Base-by-base conservation (phyloP, 1,140 invertebrate genomes). In the Zaprionus gabonicus region DNA sequence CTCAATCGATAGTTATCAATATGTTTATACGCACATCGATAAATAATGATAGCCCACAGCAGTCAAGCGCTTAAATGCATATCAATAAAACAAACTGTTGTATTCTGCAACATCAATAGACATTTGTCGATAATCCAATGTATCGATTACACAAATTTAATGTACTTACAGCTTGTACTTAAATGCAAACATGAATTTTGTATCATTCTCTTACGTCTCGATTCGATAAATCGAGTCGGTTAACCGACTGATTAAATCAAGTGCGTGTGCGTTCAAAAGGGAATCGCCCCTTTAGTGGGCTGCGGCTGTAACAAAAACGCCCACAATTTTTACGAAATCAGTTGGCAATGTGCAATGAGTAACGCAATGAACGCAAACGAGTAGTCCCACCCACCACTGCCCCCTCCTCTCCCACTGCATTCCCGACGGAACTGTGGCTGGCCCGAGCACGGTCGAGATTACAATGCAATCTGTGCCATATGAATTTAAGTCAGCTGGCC, bases 391-490 rank as follows among this genome's bases (percentile, higher is more conserved):
- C 41, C 41, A 1, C n/a, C 41, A n/a, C 6, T n/a, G 2, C n/a
- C n/a, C n/a, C 7, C 1, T 12, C 13, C 13, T 0, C 1, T 23
- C 36, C 3, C 3, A 13, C 13, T 15, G 36, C 36, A 46, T n/a
- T 17, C 41, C n/a, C 41, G 7, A n/a, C 9, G 41, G 41, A n/a
- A n/a, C 38, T n/a, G 38, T 5, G 38, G 6, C 41, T 46, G 41
- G n/a, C 17, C n/a, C 41, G n/a, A 46, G 41, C 41, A 38, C 59
- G 36, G 20, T 58, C 34, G 44, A 65, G 60, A 76, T 65, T 71
- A 59, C 73, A 70, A 76, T 76, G 55, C 68, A 70, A 70, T 70
- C 27, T 70, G 46, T 41, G 57, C 58, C 46, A 55, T 70, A 76
- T 76, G 68, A 76, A 65, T 71, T 71, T 55, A 65, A 76, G 71